phyloP scores from a whole-genome alignment of 23 tunicate species.

The Ciona savignyi region DNA sequence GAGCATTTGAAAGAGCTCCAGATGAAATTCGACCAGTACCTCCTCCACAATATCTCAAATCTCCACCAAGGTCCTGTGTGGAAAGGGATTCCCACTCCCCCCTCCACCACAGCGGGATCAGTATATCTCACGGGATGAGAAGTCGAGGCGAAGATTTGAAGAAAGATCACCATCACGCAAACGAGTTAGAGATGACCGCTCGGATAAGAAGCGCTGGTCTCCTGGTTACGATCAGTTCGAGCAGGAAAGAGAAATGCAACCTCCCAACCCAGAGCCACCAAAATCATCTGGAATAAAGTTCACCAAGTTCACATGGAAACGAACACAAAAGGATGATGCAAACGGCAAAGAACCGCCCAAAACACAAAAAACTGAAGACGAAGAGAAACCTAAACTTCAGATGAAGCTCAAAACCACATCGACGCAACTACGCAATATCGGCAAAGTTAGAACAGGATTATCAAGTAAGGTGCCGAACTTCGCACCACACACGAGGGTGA shows the following conservation, averaged over 20 bases:
- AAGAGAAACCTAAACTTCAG: slow-evolving; percentile 1
- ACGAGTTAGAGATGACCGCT: slow-evolving; percentile 6
- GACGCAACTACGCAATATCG: not conserved
- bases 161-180: slow-evolving; percentile 3
- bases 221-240: slow-evolving; percentile 75
- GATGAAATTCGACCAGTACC: not conserved
- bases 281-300: slow-evolving; percentile 29
- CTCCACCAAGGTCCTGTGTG: not conserved
- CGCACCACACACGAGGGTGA: slow-evolving; percentile 7
- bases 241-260: not conserved
- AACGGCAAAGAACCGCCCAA: not conserved
- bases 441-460: slow-evolving; percentile 1
- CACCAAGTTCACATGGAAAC: slow-evolving; percentile 69
- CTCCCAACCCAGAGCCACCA: not conserved
- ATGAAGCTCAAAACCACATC: slow-evolving; percentile 2
- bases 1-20: not conserved
- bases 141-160: slow-evolving; percentile 14
- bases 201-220: slow-evolving; percentile 32
- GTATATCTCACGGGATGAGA: not conserved
- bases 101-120: not conserved
- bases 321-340: slow-evolving; percentile 17
- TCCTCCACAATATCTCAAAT: not conserved
- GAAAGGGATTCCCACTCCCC: not conserved
- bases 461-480: not conserved
- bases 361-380: not conserved